These are phyloP conservation scores for Aethina tumida DNA, from an alignment of 1,140 invertebrate species.

Conservation along the genomic window DNA sequence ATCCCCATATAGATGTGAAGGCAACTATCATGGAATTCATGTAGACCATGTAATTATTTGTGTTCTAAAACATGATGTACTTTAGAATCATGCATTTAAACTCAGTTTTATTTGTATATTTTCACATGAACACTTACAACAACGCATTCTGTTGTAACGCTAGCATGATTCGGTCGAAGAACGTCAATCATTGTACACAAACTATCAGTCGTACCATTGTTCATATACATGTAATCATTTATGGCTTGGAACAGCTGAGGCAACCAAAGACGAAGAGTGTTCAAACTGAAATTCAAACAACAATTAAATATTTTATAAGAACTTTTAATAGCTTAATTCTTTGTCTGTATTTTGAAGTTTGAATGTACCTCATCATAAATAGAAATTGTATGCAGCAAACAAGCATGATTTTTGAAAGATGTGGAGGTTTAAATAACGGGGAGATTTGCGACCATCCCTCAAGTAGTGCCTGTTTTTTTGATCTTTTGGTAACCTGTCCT, in stretches of 20 bases:
- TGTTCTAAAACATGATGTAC: conserved; percentile 15
- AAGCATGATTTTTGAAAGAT: conserved; percentile 8
- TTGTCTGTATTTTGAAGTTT: neutral
- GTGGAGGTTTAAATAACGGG: conserved; percentile 12
- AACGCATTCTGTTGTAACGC: conserved; percentile 11
- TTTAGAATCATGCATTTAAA: neutral
- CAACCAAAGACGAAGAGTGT: conserved; percentile 20
- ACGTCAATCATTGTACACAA: conserved; percentile 20
- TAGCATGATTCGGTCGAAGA: conserved; percentile 6
- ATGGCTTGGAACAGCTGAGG: conserved; percentile 23
- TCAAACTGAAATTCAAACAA: conserved; percentile 16
- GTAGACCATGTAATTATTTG: conserved; percentile 19
- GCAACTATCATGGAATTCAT: conserved; percentile 25
- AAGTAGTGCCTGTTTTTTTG: conserved; percentile 11
- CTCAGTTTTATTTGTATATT: neutral
- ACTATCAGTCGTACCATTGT: conserved; percentile 13
- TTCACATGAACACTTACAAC: conserved; percentile 10
- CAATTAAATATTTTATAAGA: no score
- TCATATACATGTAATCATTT: conserved; percentile 16
- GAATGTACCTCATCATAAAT: conserved; percentile 13
- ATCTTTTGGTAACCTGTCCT: conserved; percentile 9
- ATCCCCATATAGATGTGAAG: conserved; percentile 11
- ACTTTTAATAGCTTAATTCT: neutral
- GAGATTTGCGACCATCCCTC: conserved; percentile 16
- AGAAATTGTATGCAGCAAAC: conserved; percentile 9